phyloP scores from a whole-genome alignment of 2,797 vertebrate genomes.

The Manis javanica region DNA sequence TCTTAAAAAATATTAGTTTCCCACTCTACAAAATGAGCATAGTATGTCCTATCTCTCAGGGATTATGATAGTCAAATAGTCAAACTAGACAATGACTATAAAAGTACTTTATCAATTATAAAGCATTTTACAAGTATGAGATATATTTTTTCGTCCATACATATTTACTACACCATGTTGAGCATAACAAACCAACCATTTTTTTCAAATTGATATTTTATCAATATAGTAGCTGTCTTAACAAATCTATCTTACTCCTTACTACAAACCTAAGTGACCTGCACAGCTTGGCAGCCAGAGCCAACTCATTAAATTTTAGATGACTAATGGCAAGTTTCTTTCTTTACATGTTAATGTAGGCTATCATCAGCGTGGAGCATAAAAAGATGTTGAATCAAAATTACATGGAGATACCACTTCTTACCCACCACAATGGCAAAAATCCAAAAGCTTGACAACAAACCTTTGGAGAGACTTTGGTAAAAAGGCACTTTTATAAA shows the following conservation, averaged over 20 bases:
- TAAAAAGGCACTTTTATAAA: not conserved
- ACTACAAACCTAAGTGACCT: not conserved
- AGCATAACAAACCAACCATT: not conserved
- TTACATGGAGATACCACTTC: not conserved
- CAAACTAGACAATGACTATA: not conserved
- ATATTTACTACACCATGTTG: not conserved
- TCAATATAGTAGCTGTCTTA: not conserved
- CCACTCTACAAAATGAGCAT: conserved; percentile 11
- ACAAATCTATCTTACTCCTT: not conserved
- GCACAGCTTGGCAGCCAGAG: not conserved
- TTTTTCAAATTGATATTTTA: not conserved
- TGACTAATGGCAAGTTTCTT: not conserved
- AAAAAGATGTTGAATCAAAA: not conserved
- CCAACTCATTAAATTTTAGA: not conserved
- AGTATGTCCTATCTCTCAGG: not conserved
- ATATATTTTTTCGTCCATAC: not conserved
- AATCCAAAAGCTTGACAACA: not conserved
- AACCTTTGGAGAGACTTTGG: not conserved
- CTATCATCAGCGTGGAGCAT: not conserved
- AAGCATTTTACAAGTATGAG: not conserved
- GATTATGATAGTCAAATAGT: not conserved
- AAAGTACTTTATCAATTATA: not conserved
- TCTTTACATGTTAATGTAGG: not conserved
- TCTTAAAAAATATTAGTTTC: not conserved
- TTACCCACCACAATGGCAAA: not conserved